Base-by-base conservation (phyloP, 2,888 invertebrate genomes). In the Andrena marginata region DNA sequence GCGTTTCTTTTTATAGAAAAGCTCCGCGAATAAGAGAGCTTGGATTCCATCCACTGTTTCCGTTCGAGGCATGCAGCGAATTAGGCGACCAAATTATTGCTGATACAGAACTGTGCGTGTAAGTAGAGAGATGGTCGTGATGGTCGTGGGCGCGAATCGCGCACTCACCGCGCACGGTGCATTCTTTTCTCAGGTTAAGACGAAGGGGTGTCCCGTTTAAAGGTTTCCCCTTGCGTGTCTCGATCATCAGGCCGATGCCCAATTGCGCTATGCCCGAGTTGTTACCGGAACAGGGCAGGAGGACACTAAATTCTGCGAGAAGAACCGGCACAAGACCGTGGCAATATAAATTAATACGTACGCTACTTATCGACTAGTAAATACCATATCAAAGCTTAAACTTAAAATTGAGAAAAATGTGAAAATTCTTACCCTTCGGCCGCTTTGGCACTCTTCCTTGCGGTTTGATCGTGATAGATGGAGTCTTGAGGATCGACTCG, bases 151-250 rank as follows among this genome's bases (percentile, higher is more conserved):
- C 92, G 92, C 93, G 93, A 93, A 89, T 92, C 90, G 92, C 91
- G 92, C 89, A 96, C 96, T 96, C 96, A 97, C 97, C 97, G 96
- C 97, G 97, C 95, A 97, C 97, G 94, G 97, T 97, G 96, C 98
- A 98, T 96, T 98, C 98, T 96, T 98, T 98, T 95, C 97, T 96
- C 94, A 98, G 96, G 94, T 97, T 97, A 93, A 98, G 95, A 92
- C 97, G 96, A 91, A 98, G 95, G 82, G 98, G 98, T 92, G 98
- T 98, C 92, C 98, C 98, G 93, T 97, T 97, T 90, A 98, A 95
- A 85, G 97, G 96, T 93, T 96, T 96, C 84, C 97, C 97, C 94
- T 97, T 96, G 89, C 97, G 96, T 92, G 96, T 97, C 94, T 97
- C 97, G 92, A 98, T 97, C 91, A 97, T 95, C 89, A 98, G 95